Percentiles rank a stretch among this genome's conserved stretches.
These are phyloP conservation scores for Ambastaia sidthimunki DNA, from an alignment of 2,797 vertebrate genomes.

Conservation along the genomic window DNA sequence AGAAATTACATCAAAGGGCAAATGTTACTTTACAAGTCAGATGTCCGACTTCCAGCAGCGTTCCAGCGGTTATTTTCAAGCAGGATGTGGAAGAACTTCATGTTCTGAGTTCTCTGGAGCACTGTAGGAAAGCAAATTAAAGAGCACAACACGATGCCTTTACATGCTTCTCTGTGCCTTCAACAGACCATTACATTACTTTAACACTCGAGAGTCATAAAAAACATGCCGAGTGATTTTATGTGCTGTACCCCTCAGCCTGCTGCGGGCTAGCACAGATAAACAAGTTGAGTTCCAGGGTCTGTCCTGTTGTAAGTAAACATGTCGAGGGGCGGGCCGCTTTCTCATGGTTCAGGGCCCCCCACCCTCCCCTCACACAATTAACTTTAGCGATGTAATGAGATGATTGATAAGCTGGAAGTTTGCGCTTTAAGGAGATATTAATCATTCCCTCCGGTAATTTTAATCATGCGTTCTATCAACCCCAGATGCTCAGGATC, in stretches of 20 bases:
- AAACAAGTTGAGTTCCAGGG: constrained; percentile 83
- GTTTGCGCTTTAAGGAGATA: constrained; percentile 99
- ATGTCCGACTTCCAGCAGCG: no score
- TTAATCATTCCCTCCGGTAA: constrained; percentile 99
- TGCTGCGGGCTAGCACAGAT: constrained; percentile 58
- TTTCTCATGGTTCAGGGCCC: constrained; percentile 96
- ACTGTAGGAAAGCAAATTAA: constrained; percentile 1
- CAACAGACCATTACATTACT: constrained; percentile 6
- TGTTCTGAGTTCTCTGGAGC: not conserved
- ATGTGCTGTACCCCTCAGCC: not conserved
- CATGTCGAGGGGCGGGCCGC: constrained; percentile 97
- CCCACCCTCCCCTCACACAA: constrained; percentile 95
- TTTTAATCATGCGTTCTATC: constrained; percentile 99
- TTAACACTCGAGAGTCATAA: constrained; percentile 20
- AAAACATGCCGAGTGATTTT: constrained; percentile 10
- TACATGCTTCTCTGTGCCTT: not conserved
- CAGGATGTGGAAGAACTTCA: not conserved
- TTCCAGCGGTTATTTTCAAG: no score
- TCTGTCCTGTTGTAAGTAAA: constrained; percentile 94
- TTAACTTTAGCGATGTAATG: constrained; percentile 98
- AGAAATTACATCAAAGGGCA: not conserved
- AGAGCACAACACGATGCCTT: not conserved
- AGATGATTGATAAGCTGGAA: constrained; percentile 99
- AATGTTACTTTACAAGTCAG: not conserved
- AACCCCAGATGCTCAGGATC: constrained; percentile 93